Percentiles rank a stretch among this genome's conserved stretches.
Conservation (phyloP, 2,797 vertebrate species). For the Falco biarmicus region DNA sequence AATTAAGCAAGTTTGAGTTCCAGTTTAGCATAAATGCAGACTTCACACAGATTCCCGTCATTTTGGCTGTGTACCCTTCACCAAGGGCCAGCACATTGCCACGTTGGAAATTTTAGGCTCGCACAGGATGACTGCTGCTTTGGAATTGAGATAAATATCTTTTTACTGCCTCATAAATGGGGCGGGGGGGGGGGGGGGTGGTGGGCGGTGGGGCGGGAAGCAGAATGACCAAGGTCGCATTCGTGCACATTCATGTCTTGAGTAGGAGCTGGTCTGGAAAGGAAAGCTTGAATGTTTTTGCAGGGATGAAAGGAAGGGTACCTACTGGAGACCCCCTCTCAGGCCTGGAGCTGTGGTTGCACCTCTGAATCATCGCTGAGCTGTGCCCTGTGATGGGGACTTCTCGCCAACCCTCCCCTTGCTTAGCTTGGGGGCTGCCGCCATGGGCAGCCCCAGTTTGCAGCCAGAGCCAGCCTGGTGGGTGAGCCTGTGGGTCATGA, state of each 20-base stretch:
- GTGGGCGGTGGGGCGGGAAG: too few relatives aligned
- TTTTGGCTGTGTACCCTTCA: background rate
- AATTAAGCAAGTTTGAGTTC: background rate
- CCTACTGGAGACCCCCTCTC: background rate
- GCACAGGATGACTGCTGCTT: background rate
- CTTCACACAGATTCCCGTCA: background rate
- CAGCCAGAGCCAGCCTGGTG: background rate
- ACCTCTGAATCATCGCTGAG: fast-evolving
- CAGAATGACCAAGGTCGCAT: background rate
- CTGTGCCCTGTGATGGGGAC: background rate
- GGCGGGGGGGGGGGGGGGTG: too few relatives aligned
- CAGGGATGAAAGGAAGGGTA: background rate
- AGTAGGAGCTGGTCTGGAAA: background rate
- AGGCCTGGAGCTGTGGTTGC: background rate
- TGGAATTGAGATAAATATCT: background rate
- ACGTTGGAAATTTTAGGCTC: background rate
- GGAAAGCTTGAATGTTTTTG: background rate
- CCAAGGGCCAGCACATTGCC: background rate
- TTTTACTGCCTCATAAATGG: background rate
- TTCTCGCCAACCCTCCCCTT: background rate
- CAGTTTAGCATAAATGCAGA: background rate
- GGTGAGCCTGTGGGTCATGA: fast-evolving
- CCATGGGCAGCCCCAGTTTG: background rate
- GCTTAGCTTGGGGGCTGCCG: background rate
- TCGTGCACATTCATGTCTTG: background rate